Evolutionary conservation across 2,888 invertebrate species (phyloP), one percentile per base, ranked within the genome.

Genomic region (Apoderus coryli): DNA sequence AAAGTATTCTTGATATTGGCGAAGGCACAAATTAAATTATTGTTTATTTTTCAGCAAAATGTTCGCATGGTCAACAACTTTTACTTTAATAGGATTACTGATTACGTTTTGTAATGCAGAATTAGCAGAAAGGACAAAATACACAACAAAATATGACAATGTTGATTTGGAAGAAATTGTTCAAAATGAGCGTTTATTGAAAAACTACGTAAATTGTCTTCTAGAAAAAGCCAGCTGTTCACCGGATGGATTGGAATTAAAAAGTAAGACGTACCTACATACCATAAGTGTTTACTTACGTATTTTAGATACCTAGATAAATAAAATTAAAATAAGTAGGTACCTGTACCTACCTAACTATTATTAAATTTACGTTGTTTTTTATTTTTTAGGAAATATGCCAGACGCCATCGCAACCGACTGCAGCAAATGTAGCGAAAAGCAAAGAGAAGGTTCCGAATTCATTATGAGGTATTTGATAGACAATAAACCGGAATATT

Each of bases 91-190:
- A n/a, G n/a, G n/a, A n/a, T n/a, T n/a, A n/a, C n/a, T 19, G n/a
- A n/a, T 19, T 7, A 7, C 19, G n/a, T n/a, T 19, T 19, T 19
- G 7, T 6, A 19, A 7, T 19, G 6, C 19, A n/a, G 19, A 19
- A 19, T 36, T 39, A n/a, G 24, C 37, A 5, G 44, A 39, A 29
- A 40, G 36, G 29, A 37, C 56, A 4, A 62, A 60, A 16, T 77
- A 76, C 54, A 72, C 73, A 1, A 70, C 72, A 38, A 76, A 72
- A 50, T 78, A 71, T 57, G 77, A 77, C 52, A 67, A 74, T 49
- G 60, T 78, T 38, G 69, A 78, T 46, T 52, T 79, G n/a, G 72
- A 77, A 14, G 66, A 71, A 45, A 69, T 78, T 35, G 57, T 78
- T 1, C 61, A 61, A 37, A 78, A 72, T 16, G 63, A 72, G 3